phyloP scores from a whole-genome alignment of 2,888 invertebrate species.

The Lucinisca nassula region DNA sequence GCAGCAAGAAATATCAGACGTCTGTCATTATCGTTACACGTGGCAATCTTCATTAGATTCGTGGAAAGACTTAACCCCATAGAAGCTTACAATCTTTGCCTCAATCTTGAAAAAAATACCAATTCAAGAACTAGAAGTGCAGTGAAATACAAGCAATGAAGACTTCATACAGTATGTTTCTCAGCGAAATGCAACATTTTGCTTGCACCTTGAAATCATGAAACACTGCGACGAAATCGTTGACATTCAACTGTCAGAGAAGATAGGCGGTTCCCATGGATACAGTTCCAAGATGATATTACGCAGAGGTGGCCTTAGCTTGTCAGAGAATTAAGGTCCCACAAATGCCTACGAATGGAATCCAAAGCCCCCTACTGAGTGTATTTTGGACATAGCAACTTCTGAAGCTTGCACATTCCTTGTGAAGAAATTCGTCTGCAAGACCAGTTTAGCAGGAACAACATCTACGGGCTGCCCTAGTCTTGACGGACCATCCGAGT shows the following conservation, averaged over 20 bases:
- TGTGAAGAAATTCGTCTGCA: neutral
- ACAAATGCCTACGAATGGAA: neutral
- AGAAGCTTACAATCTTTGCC: neutral
- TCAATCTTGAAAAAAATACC: no score
- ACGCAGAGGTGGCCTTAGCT: neutral
- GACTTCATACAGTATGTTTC: neutral
- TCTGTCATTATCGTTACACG: neutral
- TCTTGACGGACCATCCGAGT: neutral
- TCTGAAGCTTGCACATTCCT: neutral
- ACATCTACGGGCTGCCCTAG: neutral
- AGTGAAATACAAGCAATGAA: neutral
- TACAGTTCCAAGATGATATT: neutral
- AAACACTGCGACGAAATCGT: neutral
- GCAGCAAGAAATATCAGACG: neutral
- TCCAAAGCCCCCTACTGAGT: neutral
- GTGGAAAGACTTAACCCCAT: neutral
- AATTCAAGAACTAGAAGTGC: no score
- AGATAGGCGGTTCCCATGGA: neutral
- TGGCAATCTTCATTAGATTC: neutral
- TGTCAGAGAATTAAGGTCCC: neutral
- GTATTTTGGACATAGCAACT: neutral
- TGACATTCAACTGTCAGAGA: neutral
- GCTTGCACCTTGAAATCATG: neutral
- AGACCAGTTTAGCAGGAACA: neutral
- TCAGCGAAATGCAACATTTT: neutral